Evolutionary conservation across 2,113 vertebrate genomes (phyloP), one percentile per base, ranked within the genome.

Genomic region (Machaerirhynchus nigripectus): DNA sequence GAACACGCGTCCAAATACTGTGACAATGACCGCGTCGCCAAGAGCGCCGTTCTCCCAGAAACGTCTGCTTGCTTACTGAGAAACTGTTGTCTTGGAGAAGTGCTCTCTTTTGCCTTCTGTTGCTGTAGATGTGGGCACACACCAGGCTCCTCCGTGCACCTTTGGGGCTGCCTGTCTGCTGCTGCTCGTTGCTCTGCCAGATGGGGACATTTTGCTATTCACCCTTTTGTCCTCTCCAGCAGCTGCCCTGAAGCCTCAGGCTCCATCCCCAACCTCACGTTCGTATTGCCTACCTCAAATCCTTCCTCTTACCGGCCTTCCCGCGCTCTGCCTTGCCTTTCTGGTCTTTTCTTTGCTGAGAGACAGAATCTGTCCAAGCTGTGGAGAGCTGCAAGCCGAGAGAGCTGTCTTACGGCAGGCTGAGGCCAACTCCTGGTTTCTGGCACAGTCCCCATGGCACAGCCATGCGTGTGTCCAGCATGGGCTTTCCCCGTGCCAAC

Each of bases 251-350:
- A 78, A 81, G 60, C 20, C 18, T 56, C 37, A 11, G 37, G n/a
- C 49, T 78, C 33, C 1, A 2, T 93, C 74, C 16, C 24, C 44
- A 60, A 1, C n/a, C 15, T 15, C 0, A 1, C 0, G 1, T 31
- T 74, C 23, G 6, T 24, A 7, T 6, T 68, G 53, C 55, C 42
- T 49, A 37, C 78, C 53, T 82, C 61, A 68, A 64, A 57, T 31
- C 22, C 35, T 79, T 76, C 68, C 55, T 70, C 56, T 61, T 27
- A 12, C 8, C 0, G 0, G 17, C 27, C 19, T 61, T 84, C 20
- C 75, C 63, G 33, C 0, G 0, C 13, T 55, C 44, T 30, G 39
- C 35, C 55, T 82, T 57, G 30, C 11, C 60, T 69, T 79, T 60
- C 67, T 63, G 42, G 18, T 53, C 13, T 67, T 71, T 28, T 23